Conservation (phyloP, 2,888 invertebrate genomes). For the Ornithoptera priamus region DNA sequence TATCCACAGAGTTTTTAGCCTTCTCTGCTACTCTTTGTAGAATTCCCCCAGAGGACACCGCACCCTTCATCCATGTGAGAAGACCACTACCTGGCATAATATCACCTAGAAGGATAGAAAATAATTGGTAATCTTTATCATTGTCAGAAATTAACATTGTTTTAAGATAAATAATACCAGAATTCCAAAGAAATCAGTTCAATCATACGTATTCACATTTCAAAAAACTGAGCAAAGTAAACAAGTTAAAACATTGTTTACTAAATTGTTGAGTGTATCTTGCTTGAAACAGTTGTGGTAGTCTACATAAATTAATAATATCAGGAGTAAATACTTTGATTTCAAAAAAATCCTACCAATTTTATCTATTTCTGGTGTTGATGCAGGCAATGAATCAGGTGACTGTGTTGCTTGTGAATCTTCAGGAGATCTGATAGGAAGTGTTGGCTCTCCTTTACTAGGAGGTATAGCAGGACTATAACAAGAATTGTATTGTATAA, state of each 20-base stretch:
- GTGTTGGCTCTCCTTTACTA: slow-evolving; percentile 68
- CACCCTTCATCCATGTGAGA: slow-evolving; percentile 85
- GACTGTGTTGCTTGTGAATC: slow-evolving; percentile 62
- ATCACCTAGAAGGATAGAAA: slow-evolving; percentile 54
- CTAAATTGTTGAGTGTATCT: too few species aligned
- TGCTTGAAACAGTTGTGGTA: too few species aligned
- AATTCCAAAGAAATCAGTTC: too few species aligned
- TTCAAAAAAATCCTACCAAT: slow-evolving; percentile 46
- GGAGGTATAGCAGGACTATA: slow-evolving; percentile 76
- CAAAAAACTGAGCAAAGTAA: too few species aligned
- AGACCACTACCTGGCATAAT: slow-evolving; percentile 80
- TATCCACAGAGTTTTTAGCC: slow-evolving; percentile 89
- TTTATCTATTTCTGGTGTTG: slow-evolving; percentile 57
- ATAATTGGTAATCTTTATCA: not conserved
- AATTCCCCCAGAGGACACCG: slow-evolving; percentile 82
- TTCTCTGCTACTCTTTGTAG: slow-evolving; percentile 86
- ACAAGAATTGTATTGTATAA: slow-evolving; percentile 24
- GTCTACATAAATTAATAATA: too few species aligned
- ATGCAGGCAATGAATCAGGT: slow-evolving; percentile 60
- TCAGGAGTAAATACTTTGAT: too few species aligned
- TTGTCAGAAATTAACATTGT: too few species aligned
- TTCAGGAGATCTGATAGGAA: slow-evolving; percentile 65
- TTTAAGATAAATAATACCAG: too few species aligned
- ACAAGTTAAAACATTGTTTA: too few species aligned
- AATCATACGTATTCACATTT: too few species aligned